Evolutionary conservation across 2,888 invertebrate species (phyloP).

Genomic region (Geotrupes spiniger): DNA sequence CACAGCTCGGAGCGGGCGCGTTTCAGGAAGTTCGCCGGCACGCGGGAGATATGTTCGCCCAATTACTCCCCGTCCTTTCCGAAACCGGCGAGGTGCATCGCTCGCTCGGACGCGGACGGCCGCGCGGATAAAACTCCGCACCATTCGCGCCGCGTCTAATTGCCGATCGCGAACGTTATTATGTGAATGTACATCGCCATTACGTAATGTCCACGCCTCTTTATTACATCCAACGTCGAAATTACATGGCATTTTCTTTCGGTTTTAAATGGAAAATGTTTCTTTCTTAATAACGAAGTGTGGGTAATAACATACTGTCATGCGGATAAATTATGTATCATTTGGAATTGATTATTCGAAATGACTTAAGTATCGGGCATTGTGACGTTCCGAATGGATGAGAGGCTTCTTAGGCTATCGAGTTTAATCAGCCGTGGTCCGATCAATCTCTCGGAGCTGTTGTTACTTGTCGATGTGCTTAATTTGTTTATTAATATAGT

Average conservation of each 20-base stretch:
- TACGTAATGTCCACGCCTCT: slow-evolving; percentile 4
- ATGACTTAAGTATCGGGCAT: not conserved
- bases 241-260: not conserved
- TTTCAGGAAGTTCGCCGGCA: not conserved
- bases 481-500: too few species aligned
- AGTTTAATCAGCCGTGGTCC: too few species aligned
- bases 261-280: not conserved
- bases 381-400: too few species aligned
- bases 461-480: too few species aligned
- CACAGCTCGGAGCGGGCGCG: slow-evolving; percentile 2
- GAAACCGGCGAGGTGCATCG: too few species aligned
- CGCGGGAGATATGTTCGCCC: too few species aligned
- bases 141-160: too few species aligned
- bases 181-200: not conserved
- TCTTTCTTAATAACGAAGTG: slow-evolving; percentile 1
- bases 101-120: too few species aligned
- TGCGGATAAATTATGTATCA: not conserved
- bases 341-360: not conserved
- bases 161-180: not conserved
- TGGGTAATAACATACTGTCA: not conserved
- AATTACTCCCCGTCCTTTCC: too few species aligned
- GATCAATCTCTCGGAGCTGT: too few species aligned
- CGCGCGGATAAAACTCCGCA: too few species aligned
- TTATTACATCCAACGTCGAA: not conserved
- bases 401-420: too few species aligned